phyloP scores from a whole-genome alignment of 2,888 invertebrate species.

The Scaptomyza cyrtandrae region DNA sequence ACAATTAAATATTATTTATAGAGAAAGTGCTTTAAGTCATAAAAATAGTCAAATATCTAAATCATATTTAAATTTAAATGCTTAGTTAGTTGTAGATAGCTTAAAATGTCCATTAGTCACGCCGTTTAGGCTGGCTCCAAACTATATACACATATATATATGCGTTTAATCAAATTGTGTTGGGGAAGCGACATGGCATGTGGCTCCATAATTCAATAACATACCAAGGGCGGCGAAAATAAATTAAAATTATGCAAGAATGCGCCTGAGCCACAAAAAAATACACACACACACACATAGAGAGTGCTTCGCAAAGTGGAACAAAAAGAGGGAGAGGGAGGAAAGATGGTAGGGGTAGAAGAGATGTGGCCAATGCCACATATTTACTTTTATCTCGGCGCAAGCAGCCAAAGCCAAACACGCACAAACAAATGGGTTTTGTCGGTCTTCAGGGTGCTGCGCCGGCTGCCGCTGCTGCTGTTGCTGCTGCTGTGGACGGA shows the following conservation, averaged over 20 bases:
- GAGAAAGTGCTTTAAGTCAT: background rate
- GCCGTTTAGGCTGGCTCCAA: constrained; percentile 7
- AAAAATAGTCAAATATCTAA: background rate
- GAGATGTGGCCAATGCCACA: constrained; percentile 67
- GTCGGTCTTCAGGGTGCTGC: constrained; percentile 37
- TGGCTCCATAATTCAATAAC: constrained; percentile 56
- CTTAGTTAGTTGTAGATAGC: background rate
- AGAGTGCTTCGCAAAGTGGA: constrained; percentile 16
- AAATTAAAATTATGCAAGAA: constrained; percentile 71
- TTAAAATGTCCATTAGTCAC: background rate
- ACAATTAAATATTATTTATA: background rate
- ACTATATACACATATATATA: constrained; percentile 2
- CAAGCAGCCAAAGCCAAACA: constrained; percentile 71
- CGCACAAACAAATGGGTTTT: constrained; percentile 72
- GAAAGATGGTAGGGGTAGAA: background rate
- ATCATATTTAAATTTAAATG: background rate
- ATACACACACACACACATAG: constrained; percentile 1
- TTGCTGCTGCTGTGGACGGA: background rate
- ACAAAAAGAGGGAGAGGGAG: constrained; percentile 12
- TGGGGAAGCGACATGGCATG: constrained; percentile 14
- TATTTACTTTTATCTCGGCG: constrained; percentile 76
- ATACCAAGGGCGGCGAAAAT: constrained; percentile 54
- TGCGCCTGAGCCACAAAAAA: constrained; percentile 42
- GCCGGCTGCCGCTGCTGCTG: background rate
- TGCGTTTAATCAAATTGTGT: constrained; percentile 27